phyloP scores from a whole-genome alignment of 2,888 invertebrate genomes.

The Liopterus haemorrhoidalis region DNA sequence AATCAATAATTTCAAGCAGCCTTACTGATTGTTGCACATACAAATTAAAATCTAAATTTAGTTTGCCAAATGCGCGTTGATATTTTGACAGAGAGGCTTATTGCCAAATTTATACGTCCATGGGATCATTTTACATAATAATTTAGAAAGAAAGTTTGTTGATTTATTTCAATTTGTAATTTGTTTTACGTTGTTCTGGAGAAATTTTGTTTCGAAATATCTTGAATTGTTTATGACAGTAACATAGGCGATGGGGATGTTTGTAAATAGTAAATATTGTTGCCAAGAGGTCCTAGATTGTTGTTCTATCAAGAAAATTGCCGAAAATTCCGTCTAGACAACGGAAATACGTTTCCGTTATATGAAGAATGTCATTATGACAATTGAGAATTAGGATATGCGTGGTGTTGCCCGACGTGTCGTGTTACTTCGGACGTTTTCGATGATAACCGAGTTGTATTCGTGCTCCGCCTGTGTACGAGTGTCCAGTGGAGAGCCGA shows the following conservation, averaged over 20 bases:
- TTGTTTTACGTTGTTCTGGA: not conserved
- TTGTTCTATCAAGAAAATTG: too few species aligned
- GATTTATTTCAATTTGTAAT: not conserved
- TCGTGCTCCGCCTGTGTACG: slow-evolving; percentile 13
- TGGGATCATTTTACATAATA: slow-evolving; percentile 15
- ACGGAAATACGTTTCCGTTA: not conserved
- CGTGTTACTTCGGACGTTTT: slow-evolving; percentile 14
- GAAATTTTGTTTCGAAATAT: not conserved
- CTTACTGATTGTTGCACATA: not conserved
- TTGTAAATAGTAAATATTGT: too few species aligned
- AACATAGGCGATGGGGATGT: too few species aligned
- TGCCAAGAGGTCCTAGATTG: too few species aligned
- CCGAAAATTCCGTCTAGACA: too few species aligned
- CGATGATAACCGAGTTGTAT: slow-evolving; percentile 20
- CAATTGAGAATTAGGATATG: not conserved
- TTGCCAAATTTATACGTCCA: slow-evolving; percentile 14
- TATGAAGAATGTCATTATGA: slow-evolving; percentile 6
- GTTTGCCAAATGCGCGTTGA: not conserved
- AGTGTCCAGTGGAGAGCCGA: slow-evolving; percentile 41
- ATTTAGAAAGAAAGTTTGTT: too few species aligned
- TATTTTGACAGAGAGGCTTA: slow-evolving; percentile 8
- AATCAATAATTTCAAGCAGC: slow-evolving; percentile 8
- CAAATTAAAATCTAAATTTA: too few species aligned
- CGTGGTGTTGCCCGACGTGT: not conserved
- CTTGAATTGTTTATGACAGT: not conserved